Conservation (phyloP, 2,888 invertebrate species). For the Lasioglossum leucozonium region DNA sequence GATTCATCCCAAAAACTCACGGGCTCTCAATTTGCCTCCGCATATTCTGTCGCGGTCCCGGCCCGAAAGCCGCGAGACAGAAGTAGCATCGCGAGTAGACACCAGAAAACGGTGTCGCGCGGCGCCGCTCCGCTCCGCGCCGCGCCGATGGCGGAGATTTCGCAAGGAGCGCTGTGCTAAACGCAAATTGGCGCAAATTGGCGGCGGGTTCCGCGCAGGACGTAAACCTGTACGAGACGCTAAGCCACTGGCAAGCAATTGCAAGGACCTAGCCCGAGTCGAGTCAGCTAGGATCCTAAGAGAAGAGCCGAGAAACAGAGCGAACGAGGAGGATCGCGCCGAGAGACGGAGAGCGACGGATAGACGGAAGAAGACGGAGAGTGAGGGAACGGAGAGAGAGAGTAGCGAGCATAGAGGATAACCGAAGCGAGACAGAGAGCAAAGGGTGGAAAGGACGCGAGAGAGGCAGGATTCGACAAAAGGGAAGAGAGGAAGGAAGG, state of each 20-base stretch:
- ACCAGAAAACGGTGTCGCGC: slow-evolving; percentile 23
- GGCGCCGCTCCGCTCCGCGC: too few relatives aligned
- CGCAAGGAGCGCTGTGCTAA: slow-evolving; percentile 80
- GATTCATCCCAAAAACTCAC: background rate
- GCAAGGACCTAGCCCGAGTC: slow-evolving; percentile 78
- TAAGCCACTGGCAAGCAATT: slow-evolving; percentile 84
- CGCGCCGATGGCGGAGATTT: slow-evolving; percentile 73
- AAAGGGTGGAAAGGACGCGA: slow-evolving; percentile 38
- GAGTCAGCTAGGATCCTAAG: slow-evolving; percentile 70
- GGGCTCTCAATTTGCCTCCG: slow-evolving; percentile 3
- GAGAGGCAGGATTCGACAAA: slow-evolving; percentile 42
- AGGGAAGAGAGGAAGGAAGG: slow-evolving; percentile 37
- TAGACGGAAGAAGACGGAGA: background rate
- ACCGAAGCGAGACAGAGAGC: background rate
- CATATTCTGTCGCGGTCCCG: slow-evolving; percentile 15
- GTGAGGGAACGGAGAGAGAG: slow-evolving; percentile 28
- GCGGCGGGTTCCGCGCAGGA: slow-evolving; percentile 79
- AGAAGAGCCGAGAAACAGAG: background rate
- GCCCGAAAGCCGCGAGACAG: slow-evolving; percentile 16
- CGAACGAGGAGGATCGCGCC: background rate
- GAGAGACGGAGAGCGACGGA: slow-evolving; percentile 32
- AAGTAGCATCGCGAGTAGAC: slow-evolving; percentile 20
- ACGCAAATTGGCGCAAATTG: slow-evolving; percentile 84
- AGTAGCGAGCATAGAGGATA: background rate
- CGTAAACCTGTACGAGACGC: slow-evolving; percentile 79